Conservation (phyloP, 2,888 invertebrate species). For the Coelopa pilipes region DNA sequence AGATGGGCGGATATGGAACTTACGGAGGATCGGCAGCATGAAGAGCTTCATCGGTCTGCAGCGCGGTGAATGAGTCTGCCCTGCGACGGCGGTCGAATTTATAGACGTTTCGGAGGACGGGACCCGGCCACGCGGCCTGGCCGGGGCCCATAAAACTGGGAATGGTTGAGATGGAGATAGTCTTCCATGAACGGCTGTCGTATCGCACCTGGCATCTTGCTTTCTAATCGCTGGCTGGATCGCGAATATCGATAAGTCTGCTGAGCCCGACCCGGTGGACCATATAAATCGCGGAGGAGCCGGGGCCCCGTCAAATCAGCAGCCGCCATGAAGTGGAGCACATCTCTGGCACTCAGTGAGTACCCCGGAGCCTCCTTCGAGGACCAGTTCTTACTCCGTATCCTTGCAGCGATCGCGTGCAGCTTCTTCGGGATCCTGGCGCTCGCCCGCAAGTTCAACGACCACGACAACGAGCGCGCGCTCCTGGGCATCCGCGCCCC, state of each 20-base stretch:
- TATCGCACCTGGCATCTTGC: background rate
- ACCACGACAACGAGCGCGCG: background rate
- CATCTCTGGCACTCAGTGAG: background rate
- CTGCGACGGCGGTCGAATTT: background rate
- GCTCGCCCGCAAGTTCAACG: background rate
- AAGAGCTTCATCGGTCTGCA: conserved; percentile 19
- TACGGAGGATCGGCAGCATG: conserved; percentile 6
- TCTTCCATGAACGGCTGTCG: background rate
- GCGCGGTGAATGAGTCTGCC: background rate
- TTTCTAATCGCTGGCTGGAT: background rate
- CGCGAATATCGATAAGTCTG: background rate
- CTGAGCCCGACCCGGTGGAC: background rate
- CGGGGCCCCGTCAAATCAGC: background rate
- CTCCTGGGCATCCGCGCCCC: conserved; percentile 35
- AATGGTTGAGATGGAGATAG: background rate
- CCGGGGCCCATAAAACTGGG: background rate
- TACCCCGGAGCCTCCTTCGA: background rate
- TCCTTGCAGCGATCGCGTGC: no score
- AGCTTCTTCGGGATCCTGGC: no score
- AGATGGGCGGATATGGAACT: background rate
- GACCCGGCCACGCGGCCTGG: no score
- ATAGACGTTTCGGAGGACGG: background rate
- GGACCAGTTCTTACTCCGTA: no score
- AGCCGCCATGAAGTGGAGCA: background rate
- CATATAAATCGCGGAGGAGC: conserved; percentile 14